Evolutionary conservation across 2,113 vertebrate genomes (phyloP), one percentile per base, ranked within the genome.

Genomic region (Synodontis membranacea): DNA sequence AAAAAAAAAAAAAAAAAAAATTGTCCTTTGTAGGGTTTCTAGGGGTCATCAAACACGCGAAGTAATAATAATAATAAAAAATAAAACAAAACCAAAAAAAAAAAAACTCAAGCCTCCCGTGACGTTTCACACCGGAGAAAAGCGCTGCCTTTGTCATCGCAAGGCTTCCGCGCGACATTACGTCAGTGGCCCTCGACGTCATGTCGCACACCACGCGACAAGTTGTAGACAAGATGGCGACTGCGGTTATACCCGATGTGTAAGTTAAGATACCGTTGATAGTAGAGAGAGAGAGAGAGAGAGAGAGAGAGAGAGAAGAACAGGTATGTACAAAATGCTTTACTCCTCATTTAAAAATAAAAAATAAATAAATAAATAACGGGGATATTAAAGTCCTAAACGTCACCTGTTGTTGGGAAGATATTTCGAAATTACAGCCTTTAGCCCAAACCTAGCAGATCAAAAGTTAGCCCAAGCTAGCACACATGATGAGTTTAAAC

Each of bases 161-260:
- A 46, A 46, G 19, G 19, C 25, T 78, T 48, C 14, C n/a, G 60
- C 84, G 84, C 84, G 83, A 84, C 68, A 84, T 74, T 23, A 84
- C 83, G 83, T 84, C 83, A 80, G 42, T 17, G 46, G 11, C 12
- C 75, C 21, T n/a, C 4, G 52, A 64, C 66, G 82, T 89, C 84
- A 89, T 87, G 88, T 89, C 88, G 78, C 85, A 87, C 83, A 60
- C 89, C 89, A 89, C 89, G 89, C 89, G 89, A 90, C 89, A 86
- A 78, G 39, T 56, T 82, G 87, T 42, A 84, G 87, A 88, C 84
- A 90, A 90, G 89, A 90, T 90, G 89, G 89, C 89, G 89, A 56
- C 64, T 64, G 87, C 81, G 42, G 54, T 39, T 81, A 19, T 78
- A 25, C n/a, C 58, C 44, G 58, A 76, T 60, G 74, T 70, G 87